These are phyloP conservation scores for Vireo altiloquus DNA, from an alignment of 2,113 vertebrate genomes.

Conservation along the genomic window DNA sequence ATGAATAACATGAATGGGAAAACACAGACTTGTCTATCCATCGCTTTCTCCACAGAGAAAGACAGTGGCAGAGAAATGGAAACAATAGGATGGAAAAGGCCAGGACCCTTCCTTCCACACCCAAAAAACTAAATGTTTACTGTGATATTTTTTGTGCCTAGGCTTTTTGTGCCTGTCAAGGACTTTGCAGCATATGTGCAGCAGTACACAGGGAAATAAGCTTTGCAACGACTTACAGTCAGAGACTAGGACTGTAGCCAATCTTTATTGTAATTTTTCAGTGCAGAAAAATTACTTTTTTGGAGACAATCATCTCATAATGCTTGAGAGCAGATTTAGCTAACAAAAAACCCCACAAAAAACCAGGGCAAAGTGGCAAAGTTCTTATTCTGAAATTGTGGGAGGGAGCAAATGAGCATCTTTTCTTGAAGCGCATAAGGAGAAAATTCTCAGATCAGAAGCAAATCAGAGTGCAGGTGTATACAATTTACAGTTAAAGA, in stretches of 20 bases:
- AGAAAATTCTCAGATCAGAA: slow-evolving; percentile 36
- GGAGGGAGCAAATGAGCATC: slow-evolving; percentile 26
- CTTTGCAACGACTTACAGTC: neutral
- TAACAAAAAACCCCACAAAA: neutral
- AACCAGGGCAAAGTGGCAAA: neutral
- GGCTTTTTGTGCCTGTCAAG: neutral
- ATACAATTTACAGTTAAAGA: slow-evolving; percentile 2
- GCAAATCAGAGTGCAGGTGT: slow-evolving; percentile 1
- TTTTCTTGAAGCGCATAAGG: neutral
- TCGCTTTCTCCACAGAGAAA: neutral
- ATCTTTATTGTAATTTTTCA: neutral
- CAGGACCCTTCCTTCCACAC: neutral
- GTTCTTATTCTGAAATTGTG: slow-evolving; percentile 25
- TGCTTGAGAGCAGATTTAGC: neutral
- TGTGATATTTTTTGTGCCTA: neutral
- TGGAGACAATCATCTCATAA: neutral
- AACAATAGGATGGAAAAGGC: neutral
- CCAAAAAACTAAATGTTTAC: neutral
- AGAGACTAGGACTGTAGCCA: neutral
- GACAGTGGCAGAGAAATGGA: neutral
- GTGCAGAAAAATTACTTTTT: neutral
- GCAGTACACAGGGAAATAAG: neutral
- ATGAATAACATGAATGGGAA: neutral
- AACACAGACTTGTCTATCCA: neutral
- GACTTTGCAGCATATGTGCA: neutral